Conservation (phyloP, 2,797 vertebrate species). For the Tamandua tetradactyla region DNA sequence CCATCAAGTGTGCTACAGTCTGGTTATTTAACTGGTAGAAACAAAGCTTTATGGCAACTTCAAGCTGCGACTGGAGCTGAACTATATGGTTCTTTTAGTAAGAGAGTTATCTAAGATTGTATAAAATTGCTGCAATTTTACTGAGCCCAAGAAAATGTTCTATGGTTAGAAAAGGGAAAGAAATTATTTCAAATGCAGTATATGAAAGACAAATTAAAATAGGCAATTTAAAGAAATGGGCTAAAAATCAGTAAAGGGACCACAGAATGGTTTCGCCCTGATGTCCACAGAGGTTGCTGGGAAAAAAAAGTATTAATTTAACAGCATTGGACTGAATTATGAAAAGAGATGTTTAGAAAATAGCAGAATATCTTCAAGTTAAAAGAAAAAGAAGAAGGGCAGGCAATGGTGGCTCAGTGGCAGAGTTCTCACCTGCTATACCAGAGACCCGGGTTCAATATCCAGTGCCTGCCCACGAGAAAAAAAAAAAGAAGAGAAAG, state of each 20-base stretch:
- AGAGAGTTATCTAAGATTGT: slow-evolving; percentile 10
- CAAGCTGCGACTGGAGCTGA: not conserved
- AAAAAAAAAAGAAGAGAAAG: slow-evolving; percentile 23
- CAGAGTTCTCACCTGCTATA: too few relatives aligned
- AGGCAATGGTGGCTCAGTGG: too few relatives aligned
- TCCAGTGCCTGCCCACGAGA: too few relatives aligned
- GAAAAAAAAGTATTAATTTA: slow-evolving; percentile 37
- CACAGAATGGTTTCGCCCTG: not conserved
- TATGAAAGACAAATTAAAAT: slow-evolving; percentile 64
- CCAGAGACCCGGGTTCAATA: too few relatives aligned
- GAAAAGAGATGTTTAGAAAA: slow-evolving; percentile 40
- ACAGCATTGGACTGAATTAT: not conserved
- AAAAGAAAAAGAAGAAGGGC: slow-evolving; percentile 31
- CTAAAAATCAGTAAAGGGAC: not conserved
- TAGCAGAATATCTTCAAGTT: slow-evolving; percentile 8
- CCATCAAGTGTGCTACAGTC: not conserved
- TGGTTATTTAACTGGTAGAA: slow-evolving; percentile 14
- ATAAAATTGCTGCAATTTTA: slow-evolving; percentile 65
- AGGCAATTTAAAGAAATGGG: slow-evolving; percentile 26
- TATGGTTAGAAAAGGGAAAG: slow-evolving; percentile 41
- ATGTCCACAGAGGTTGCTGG: not conserved
- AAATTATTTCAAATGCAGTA: slow-evolving; percentile 50
- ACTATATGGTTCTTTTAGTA: not conserved
- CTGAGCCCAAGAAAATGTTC: slow-evolving; percentile 55
- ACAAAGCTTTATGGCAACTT: slow-evolving; percentile 37